A percentile compares a stretch with the other conserved stretches of the same genome.
Conservation (phyloP, 2,797 vertebrate genomes). For the Erpetoichthys calabaricus region DNA sequence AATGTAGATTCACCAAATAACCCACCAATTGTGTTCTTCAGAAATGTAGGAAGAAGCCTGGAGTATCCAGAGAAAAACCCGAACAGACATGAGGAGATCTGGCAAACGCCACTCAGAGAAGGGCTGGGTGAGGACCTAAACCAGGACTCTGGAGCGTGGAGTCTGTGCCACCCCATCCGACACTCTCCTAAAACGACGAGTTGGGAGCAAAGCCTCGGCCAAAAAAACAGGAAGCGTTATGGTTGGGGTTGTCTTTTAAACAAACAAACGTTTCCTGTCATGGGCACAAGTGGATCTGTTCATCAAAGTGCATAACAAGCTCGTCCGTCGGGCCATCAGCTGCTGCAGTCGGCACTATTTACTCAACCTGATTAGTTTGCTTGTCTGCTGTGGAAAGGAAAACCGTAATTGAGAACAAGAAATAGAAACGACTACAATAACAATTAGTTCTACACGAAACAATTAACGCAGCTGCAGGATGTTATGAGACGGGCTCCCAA, state of each 20-base stretch:
- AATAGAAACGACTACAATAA: conserved; percentile 14
- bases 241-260: background rate
- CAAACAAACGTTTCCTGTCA: conserved; percentile 4
- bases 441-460: conserved; percentile 27
- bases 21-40: too few species aligned
- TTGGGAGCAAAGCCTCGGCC: background rate
- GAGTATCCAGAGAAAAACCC: background rate
- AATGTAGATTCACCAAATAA: too few species aligned
- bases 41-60: too few species aligned
- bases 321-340: conserved; percentile 12
- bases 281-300: background rate
- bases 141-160: too few species aligned
- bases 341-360: conserved; percentile 30
- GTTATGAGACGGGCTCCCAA: conserved; percentile 4
- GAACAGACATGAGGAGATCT: too few species aligned
- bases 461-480: conserved; percentile 13
- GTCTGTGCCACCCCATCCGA: too few species aligned
- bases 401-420: conserved; percentile 20
- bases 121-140: too few species aligned
- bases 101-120: too few species aligned
- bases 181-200: too few species aligned
- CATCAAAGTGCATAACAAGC: background rate
- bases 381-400: conserved; percentile 37
- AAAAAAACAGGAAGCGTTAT: background rate
- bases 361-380: conserved; percentile 40